Evolutionary conservation across 2,797 vertebrate species (phyloP), one percentile per base, ranked within the genome.

Genomic region (Crocodylus rhombifer): DNA sequence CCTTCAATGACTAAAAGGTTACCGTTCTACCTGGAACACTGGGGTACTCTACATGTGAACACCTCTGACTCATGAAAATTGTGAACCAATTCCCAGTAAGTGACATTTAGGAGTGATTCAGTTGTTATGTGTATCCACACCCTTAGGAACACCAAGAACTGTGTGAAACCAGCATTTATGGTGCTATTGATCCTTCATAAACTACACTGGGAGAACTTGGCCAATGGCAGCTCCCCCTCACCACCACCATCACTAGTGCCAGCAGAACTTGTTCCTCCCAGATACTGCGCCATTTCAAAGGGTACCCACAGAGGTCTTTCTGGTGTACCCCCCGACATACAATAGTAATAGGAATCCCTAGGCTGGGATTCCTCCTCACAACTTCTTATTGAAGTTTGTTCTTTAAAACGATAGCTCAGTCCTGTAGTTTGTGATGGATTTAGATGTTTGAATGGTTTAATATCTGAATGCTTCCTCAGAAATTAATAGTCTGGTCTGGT

Each of bases 241-340:
- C 20, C 28, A 8, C 11, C 65, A 14, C 65, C 51, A 42, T 3
- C 16, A 51, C 42, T 51, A 51, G 42, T 64, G 23, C 14, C 16
- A 21, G 84, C 51, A 56, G 7, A 84, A 88, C 86, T 7, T 5
- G 63, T 2, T 14, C 36, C 57, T 63, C 42, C 8, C 26, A 82
- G 57, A 4, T 56, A 14, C 42, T 77, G 13, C 25, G 6, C 0
- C 0, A 6, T 62, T 88, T 90, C 71, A 77, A 42, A 93, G 0
- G 30, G 6, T 86, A 82, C 28, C 4, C 15, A 33, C 17, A 16
- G 11, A 55, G 55, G 4, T 4, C 3, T 13, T 51, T 2, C 0
- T 0, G 10, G 23, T 77, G 26, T 79, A 23, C 42, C 42, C 42
- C 42, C 56, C 21, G 16, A 57, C 25, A 13, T 10, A 36, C 23